A percentile compares a stretch with the other conserved stretches of the same genome.
phyloP scores from a whole-genome alignment of 1,140 invertebrate species.

The Drosophila pachea region DNA sequence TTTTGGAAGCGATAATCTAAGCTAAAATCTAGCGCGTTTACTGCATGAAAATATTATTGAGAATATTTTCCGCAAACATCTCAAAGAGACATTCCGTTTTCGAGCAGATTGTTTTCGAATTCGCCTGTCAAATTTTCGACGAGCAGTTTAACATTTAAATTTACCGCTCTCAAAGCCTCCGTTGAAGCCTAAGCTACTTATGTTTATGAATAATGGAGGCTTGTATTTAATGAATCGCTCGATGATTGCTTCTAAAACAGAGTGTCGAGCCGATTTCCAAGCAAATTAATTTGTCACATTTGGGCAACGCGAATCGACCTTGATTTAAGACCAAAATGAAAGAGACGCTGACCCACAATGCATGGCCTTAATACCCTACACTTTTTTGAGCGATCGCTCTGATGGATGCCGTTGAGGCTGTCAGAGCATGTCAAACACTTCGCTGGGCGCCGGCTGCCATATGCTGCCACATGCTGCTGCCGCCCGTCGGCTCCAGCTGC shows the following conservation, averaged over 20 bases:
- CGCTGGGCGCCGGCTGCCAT: constrained; percentile 11
- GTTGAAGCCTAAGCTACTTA: not conserved
- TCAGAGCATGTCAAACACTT: constrained; percentile 66
- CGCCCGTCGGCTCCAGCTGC: too few relatives aligned
- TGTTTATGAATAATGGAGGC: not conserved
- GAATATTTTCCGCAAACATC: not conserved
- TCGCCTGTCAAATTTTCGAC: not conserved
- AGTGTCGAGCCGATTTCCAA: not conserved
- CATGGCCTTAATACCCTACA: constrained; percentile 27
- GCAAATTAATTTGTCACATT: not conserved
- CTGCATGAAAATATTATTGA: not conserved
- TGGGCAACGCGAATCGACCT: constrained; percentile 2
- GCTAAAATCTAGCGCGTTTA: not conserved
- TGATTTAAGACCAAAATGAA: not conserved
- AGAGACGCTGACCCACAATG: constrained; percentile 11
- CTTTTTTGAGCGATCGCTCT: constrained; percentile 38
- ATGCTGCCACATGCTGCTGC: not conserved
- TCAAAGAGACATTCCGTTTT: not conserved
- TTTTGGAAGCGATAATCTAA: too few relatives aligned
- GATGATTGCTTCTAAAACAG: not conserved
- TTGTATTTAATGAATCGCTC: not conserved
- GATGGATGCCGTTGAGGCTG: constrained; percentile 38
- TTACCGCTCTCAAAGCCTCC: not conserved
- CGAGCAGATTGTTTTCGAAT: not conserved
- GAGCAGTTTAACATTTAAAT: constrained; percentile 3